Evolutionary conservation across 1,140 invertebrate genomes (phyloP), one percentile per base, ranked within the genome.

Genomic region (Hyles vespertilio): DNA sequence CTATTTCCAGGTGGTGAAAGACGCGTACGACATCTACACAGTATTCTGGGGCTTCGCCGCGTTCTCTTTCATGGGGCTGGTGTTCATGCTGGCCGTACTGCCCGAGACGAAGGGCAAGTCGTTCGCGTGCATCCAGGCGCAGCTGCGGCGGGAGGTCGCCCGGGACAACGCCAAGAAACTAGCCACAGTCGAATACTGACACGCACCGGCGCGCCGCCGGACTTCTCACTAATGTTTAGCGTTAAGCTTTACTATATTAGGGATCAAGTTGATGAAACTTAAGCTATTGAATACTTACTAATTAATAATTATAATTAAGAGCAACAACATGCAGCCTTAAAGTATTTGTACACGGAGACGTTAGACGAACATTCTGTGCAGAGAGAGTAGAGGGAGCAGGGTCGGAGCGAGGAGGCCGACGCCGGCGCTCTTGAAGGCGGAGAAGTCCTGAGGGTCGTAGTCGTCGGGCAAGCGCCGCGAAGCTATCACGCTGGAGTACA

Each of bases 61-160:
- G 6, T 90, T 93, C 67, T 94, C 93, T 32, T 67, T 93, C 0
- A 48, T 93, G 3, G 91, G 93, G 5, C 73, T 93, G 1, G 56
- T 94, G 11, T 96, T 93, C 71, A 91, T 93, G 49, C 82, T 93
- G 32, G 81, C 91, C 3, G 90, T 91, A 47, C 88, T 96, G 22
- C 95, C 95, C 0, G 96, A 97, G 86, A 97, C 95, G 0, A 96
- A 96, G 84, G 94, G 94, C 8, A 95, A 94, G 76, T 93, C 93
- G 1, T 91, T 96, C 47, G 92, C 85, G 4, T 76, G 70, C 59
- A 90, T 90, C 59, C 89, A 90, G 60, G 78, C 81, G 5, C 78
- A 87, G 53, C 68, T 90, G 6, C 65, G 69, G 33, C 69, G 84
- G 36, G 84, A 87, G 59, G 84, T 84, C 34, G 84, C 77, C 0